Evolutionary conservation across 2,113 vertebrate species (phyloP), one percentile per base, ranked within the genome.

Genomic region (Pelobates fuscus): DNA sequence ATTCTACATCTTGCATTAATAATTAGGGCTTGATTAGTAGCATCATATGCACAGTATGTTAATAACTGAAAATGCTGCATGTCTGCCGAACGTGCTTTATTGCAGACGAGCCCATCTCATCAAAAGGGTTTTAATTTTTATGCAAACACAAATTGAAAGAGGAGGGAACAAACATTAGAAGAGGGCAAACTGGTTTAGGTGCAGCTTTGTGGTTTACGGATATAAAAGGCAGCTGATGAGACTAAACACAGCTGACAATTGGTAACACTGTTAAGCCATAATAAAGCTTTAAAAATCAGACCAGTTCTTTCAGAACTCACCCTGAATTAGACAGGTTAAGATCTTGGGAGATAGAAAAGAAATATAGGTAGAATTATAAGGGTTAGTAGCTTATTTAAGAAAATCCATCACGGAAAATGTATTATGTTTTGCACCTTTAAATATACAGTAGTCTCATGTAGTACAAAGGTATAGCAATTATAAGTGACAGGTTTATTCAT

Each of bases 121-220:
- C 72, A 81, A 77, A 80, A 57, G 62, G 12, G 30, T 82, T 80
- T 81, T 70, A 85, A 85, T 82, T 77, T 54, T 77, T 83, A 81
- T 4, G 23, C 71, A 74, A 84, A 85, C 85, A 81, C 70, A 80
- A 20, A 86, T 78, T 82, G 80, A 43, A 81, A 54, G 59, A 46
- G 76, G 80, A 81, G 81, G 71, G 59, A 12, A 76, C 49, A 79
- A 77, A 58, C 37, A 83, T 78, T 11, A 82, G 57, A 71, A 81
- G 77, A 59, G 0, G 15, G 46, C 52, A 67, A 81, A 52, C 63
- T 78, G 58, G 80, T 81, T 71, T 69, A 82, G 44, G 63, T 81
- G 75, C 60, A 82, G 77, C 83, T 85, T 77, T 58, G 81, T 63
- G 81, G 58, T 57, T 80, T 61, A 29, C 82, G 81, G 58, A 84